Evolutionary conservation across 2,888 invertebrate genomes (phyloP).

Genomic region (Tetheella fluctuosa): DNA sequence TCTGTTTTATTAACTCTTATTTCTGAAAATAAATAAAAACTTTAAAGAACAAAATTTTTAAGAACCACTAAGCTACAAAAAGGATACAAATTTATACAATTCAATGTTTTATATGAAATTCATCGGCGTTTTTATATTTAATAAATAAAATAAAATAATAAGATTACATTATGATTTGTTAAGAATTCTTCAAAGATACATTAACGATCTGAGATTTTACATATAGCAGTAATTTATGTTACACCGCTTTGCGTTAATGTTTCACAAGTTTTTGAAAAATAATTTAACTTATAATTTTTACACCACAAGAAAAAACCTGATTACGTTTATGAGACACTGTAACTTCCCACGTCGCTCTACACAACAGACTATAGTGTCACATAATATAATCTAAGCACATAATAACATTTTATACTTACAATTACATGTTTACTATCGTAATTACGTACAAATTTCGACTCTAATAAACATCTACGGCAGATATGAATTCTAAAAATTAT

Average conservation of each 20-base stretch:
- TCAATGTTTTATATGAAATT: conserved; percentile 28
- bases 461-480: conserved; percentile 12
- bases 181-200: not conserved
- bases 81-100: conserved; percentile 57
- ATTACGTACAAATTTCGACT: conserved; percentile 12
- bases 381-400: not conserved
- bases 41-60: conserved; percentile 61
- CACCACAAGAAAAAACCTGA: conserved; percentile 13
- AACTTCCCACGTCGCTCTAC: not conserved
- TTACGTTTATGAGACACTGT: not conserved
- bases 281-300: conserved; percentile 24
- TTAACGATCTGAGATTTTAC: conserved; percentile 6
- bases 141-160: not conserved
- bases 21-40: conserved; percentile 63
- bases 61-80: conserved; percentile 54
- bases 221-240: not conserved
- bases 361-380: conserved; percentile 4
- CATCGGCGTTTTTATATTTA: conserved; percentile 14
- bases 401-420: conserved; percentile 9
- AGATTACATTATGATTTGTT: conserved; percentile 25
- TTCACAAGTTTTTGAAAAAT: conserved; percentile 15
- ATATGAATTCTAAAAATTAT: conserved; percentile 14
- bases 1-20: conserved; percentile 34
- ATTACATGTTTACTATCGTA: conserved; percentile 8
- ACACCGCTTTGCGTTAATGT: not conserved